A percentile compares a stretch with the other conserved stretches of the same genome.
Evolutionary conservation across 37 sponge, comb jelly and placozoan species (phyloP).

Genomic region (Oopsacas minuta): DNA sequence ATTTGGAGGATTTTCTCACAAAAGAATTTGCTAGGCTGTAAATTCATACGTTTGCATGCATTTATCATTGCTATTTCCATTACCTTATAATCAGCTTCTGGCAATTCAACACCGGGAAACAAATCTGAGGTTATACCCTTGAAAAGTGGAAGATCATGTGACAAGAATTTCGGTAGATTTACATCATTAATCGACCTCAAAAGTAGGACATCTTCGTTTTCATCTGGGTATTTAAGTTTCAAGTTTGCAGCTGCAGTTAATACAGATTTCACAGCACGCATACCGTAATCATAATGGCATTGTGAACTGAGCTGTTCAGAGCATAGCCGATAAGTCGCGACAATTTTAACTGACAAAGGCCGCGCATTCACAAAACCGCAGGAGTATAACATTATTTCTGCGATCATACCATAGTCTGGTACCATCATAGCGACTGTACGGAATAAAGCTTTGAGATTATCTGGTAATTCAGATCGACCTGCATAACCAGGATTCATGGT

Average conservation of each 20-base stretch:
- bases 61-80: conserved; percentile 65
- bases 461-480: conserved; percentile 89
- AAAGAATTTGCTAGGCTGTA: conserved; percentile 76
- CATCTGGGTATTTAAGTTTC: conserved; percentile 96
- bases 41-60: conserved; percentile 64
- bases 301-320: conserved; percentile 99
- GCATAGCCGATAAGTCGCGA: conserved; percentile 95
- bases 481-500: conserved; percentile 99
- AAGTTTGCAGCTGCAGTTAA: conserved; percentile 96
- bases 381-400: conserved; percentile 95
- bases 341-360: conserved; percentile 96
- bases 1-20: conserved; percentile 73
- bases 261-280: conserved; percentile 99
- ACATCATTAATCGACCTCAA: conserved; percentile 91
- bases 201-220: conserved; percentile 90
- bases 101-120: conserved; percentile 86
- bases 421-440: conserved; percentile 99
- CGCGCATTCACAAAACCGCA: conserved; percentile 96
- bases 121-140: conserved; percentile 93
- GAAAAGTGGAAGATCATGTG: conserved; percentile 90
- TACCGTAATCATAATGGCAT: conserved; percentile 99
- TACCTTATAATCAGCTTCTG: conserved; percentile 83
- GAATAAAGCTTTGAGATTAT: conserved; percentile 92
- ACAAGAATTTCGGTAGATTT: conserved; percentile 90
- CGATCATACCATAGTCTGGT: conserved; percentile 98